Conservation (phyloP, 2,888 invertebrate genomes). For the Sinhomidia bicolor region DNA sequence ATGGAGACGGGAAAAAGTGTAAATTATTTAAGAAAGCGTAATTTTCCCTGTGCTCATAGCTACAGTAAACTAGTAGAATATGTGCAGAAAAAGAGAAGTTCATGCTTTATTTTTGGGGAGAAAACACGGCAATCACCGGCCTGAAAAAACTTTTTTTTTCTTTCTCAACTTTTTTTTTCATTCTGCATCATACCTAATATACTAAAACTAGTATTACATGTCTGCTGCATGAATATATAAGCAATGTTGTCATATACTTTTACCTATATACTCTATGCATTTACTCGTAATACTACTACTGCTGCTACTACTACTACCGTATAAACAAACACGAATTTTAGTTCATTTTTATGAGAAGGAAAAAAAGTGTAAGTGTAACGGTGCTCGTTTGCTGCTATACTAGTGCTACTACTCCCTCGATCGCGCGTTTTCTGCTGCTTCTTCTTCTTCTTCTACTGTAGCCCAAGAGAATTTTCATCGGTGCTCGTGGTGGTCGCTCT, state of each 20-base stretch:
- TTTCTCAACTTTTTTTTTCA: not conserved
- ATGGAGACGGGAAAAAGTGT: not conserved
- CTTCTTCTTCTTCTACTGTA: not conserved
- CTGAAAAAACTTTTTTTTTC: not conserved
- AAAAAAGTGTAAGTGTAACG: not conserved
- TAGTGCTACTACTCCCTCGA: no score
- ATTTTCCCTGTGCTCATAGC: not conserved
- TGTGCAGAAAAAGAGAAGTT: not conserved
- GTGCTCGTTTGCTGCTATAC: not conserved
- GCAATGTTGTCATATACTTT: no score
- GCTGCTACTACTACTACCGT: not conserved
- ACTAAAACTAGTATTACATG: not conserved
- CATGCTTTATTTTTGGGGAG: not conserved
- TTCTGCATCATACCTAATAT: not conserved
- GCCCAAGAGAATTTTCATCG: constrained; percentile 23
- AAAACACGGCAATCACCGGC: not conserved
- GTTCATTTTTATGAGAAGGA: not conserved
- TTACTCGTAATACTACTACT: no score
- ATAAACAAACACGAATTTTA: constrained; percentile 15
- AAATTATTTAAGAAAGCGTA: constrained; percentile 39
- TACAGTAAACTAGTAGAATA: not conserved
- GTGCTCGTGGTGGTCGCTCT: not conserved
- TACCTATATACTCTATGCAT: no score
- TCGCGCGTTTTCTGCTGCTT: no score
- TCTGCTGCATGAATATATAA: no score